Base-by-base conservation (phyloP, 2,113 vertebrate species). In the Emydura subglobosa region DNA sequence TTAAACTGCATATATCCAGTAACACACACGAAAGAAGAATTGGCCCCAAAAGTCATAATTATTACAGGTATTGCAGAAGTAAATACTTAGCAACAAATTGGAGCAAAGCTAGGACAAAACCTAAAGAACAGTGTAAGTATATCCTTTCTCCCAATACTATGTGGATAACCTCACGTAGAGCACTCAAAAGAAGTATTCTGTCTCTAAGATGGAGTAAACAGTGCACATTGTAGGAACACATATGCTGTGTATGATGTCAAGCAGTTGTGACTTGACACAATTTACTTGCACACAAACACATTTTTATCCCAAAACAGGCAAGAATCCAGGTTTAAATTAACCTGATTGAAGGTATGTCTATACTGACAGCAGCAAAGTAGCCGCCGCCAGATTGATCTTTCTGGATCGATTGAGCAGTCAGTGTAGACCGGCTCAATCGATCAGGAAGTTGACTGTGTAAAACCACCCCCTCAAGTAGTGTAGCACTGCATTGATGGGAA, bases 1-100 rank as follows among this genome's bases (percentile, higher is more conserved):
- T 96, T 97, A 93, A 91, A 83, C 57, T 44, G 55, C 80, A 47
- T 88, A 96, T 97, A 96, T 96, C 95, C 87, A 92, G 79, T 49
- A 91, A 90, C 49, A 50, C 92, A 68, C n/a, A 94, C 79, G 92
- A 85, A 94, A 42, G 91, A 49, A 94, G 42, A 92, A 68, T 0
- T 5, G 42, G 42, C 83, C 82, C 93, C 78, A 72, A 92, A 94
- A 83, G 74, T 88, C 83, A 79, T 88, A 91, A 57, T 79, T 31
- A 92, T 79, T 54, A 61, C 81, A 96, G 79, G 86, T 96, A 79
- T 42, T 76, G 94, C 91, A 97, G 95, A 91, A 72, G 81, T 85
- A 59, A 96, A 89, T 86, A 25, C 50, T 88, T 72, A 29, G 47
- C 31, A 95, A 85, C 51, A 80, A 86, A 57, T 85, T 1, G 31